These are phyloP conservation scores for Lophotis ruficrista DNA, from an alignment of 2,113 vertebrate genomes.

Conservation along the genomic window DNA sequence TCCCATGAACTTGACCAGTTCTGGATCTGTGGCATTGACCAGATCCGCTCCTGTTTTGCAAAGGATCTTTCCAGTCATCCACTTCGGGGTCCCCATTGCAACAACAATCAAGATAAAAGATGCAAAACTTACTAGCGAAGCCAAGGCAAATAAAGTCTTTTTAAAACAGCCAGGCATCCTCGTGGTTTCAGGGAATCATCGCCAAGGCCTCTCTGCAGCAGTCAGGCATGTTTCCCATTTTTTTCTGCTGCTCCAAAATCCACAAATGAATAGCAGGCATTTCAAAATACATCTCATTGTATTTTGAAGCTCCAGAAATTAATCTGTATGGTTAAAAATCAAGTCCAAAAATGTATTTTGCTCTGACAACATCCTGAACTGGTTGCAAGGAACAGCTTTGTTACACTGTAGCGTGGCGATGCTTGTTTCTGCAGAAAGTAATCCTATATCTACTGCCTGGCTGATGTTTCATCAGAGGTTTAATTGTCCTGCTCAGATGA, in stretches of 20 bases:
- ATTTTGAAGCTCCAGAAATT: neutral
- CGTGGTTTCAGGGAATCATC: conserved; percentile 50
- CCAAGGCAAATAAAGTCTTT: conserved; percentile 83
- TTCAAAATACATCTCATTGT: neutral
- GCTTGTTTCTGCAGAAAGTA: conserved; percentile 56
- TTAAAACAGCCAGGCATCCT: conserved; percentile 93
- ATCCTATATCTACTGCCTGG: conserved; percentile 43
- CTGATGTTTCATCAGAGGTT: conserved; percentile 72
- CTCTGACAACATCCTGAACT: neutral
- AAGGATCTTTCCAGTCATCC: conserved; percentile 89
- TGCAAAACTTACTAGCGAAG: conserved; percentile 82
- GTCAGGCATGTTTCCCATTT: neutral
- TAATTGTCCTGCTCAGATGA: conserved; percentile 69
- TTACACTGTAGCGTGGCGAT: neutral
- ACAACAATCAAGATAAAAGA: conserved; percentile 84
- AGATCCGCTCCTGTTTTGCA: conserved; percentile 94
- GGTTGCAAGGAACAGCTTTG: neutral
- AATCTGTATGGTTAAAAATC: neutral
- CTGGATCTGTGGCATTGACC: conserved; percentile 90
- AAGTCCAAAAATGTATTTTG: neutral
- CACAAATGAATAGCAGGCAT: neutral
- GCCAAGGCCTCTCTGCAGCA: conserved; percentile 47
- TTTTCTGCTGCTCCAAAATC: neutral
- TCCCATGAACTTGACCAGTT: conserved; percentile 90
- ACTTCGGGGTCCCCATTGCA: conserved; percentile 86